These are phyloP conservation scores for Drosophila parthenogenetica DNA, from an alignment of 2,888 invertebrate genomes.

Conservation along the genomic window DNA sequence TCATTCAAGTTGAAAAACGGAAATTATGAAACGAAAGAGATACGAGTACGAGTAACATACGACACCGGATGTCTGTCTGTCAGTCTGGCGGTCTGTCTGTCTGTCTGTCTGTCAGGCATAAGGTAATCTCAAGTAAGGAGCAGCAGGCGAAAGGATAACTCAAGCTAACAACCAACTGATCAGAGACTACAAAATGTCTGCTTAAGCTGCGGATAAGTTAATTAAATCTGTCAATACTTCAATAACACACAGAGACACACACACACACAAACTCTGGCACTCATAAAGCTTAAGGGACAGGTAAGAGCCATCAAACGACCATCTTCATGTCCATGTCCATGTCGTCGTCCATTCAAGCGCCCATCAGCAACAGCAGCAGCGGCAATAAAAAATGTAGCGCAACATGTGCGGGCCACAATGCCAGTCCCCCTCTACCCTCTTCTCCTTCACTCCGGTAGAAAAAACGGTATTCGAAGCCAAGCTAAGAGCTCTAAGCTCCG, in stretches of 20 bases:
- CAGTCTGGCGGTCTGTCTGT: background rate
- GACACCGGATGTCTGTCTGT: constrained; percentile 76
- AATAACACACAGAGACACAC: constrained; percentile 43
- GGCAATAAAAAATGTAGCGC: constrained; percentile 74
- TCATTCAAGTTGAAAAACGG: constrained; percentile 75
- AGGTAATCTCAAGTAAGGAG: constrained; percentile 34
- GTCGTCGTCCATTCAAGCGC: constrained; percentile 73
- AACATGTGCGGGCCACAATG: constrained; percentile 62
- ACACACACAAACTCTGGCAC: constrained; percentile 15
- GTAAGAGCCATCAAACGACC: constrained; percentile 64
- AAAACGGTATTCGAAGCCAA: constrained; percentile 19
- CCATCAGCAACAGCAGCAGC: constrained; percentile 53
- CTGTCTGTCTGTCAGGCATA: constrained; percentile 56
- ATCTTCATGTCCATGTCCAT: constrained; percentile 71
- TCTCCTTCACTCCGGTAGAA: background rate
- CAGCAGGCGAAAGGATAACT: constrained; percentile 60
- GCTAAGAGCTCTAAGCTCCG: constrained; percentile 15
- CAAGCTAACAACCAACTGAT: constrained; percentile 35
- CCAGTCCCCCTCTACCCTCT: background rate
- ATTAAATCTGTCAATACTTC: constrained; percentile 81
- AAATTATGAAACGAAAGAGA: constrained; percentile 77
- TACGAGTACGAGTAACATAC: constrained; percentile 71
- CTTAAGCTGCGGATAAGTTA: constrained; percentile 80
- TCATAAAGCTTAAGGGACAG: constrained; percentile 29
- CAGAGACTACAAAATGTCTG: constrained; percentile 74